Base-by-base conservation (phyloP, 2,888 invertebrate genomes). In the Laspeyria flexula region DNA sequence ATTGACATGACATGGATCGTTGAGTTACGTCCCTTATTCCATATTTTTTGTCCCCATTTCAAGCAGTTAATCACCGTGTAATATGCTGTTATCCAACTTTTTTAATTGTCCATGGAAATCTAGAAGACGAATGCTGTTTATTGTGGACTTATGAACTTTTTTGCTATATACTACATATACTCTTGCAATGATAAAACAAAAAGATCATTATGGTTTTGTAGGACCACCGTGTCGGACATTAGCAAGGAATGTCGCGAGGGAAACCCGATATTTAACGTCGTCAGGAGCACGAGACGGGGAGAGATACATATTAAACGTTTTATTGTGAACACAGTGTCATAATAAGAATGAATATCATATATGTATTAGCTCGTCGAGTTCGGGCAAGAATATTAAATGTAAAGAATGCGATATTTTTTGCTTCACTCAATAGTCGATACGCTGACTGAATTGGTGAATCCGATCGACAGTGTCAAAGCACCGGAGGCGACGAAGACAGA, bases 161-260 rank as follows among this genome's bases (percentile, higher is more conserved):
- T 21, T 21, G 5, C 21, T 25, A 3, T 18, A 18, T 25, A 25
- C 25, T 6, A 25, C 1, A 1, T 25, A 9, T 13, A 31, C 7
- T 13, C 6, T 13, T 13, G 13, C 31, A 31, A 13, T 31, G 31
- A 11, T 31, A 21, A 21, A 10, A 21, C 48, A 51, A 55, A 52
- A 55, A 46, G 25, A 43, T 50, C 27, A 49, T 60, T 51, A 60
- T 51, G 60, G 38, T 37, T 39, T 21, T 44, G 47, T 51, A 52
- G 67, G 76, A 85, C 85, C 85, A 85, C 81, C 81, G 58, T 69
- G 76, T 59, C 67, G 50, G 71, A 65, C 65, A 75, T 71, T 73
- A 66, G 71, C 71, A 60, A 75, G 71, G 79, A 81, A 83, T 86
- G 81, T 77, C 75, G 71, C 75, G 74, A 77, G 75, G 65, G 81